Evolutionary conservation across 2,888 invertebrate species (phyloP).

Genomic region (Rhamphomyia laevipes): DNA sequence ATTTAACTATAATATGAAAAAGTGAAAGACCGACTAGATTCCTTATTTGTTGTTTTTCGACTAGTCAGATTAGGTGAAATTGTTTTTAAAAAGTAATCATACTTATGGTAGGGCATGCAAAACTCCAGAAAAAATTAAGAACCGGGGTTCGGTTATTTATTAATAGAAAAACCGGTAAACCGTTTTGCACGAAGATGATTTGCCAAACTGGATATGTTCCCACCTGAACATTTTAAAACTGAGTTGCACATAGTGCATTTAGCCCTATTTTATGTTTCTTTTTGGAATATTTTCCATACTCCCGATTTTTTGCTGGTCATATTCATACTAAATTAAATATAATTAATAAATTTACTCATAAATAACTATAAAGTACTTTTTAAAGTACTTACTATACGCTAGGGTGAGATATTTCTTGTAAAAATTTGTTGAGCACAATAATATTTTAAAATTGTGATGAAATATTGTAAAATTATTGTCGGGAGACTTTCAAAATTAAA

Average conservation of each 20-base stretch:
- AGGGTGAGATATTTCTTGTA: too few species aligned
- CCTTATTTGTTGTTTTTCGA: too few species aligned
- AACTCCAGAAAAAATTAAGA: neutral
- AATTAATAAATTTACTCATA: neutral
- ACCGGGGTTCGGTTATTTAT: neutral
- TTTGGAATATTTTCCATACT: neutral
- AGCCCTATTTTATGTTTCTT: neutral
- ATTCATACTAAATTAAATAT: neutral
- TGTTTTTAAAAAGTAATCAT: too few species aligned
- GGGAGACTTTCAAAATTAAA: too few species aligned
- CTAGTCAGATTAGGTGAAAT: too few species aligned
- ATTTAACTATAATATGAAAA: too few species aligned
- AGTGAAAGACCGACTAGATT: too few species aligned
- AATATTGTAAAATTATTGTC: too few species aligned
- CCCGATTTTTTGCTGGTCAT: neutral
- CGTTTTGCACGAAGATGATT: constrained; percentile 3
- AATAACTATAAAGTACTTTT: neutral
- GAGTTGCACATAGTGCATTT: neutral
- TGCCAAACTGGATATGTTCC: constrained; percentile 1
- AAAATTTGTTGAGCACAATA: too few species aligned
- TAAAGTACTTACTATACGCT: neutral
- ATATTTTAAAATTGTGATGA: too few species aligned
- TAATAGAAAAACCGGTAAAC: neutral
- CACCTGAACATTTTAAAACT: constrained; percentile 2
- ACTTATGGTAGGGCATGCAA: neutral